phyloP scores from a whole-genome alignment of 2,113 vertebrate species.

The cat (Felis catus) region DNA sequence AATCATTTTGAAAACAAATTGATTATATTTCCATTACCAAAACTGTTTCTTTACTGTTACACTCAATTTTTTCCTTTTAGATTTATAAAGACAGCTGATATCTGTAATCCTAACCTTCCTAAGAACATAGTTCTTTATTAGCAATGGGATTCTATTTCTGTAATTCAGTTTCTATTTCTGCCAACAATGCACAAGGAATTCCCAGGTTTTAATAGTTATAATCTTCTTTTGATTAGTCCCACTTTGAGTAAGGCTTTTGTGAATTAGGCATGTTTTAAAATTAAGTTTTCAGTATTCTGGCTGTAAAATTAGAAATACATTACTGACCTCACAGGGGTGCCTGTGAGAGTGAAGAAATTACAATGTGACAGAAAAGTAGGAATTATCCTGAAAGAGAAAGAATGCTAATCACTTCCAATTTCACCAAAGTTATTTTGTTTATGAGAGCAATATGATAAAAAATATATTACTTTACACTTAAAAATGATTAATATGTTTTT shows the following conservation, averaged over 20 bases:
- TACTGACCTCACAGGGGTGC: neutral
- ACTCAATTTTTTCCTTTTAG: neutral
- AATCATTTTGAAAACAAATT: conserved; percentile 49
- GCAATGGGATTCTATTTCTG: neutral
- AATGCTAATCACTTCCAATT: conserved; percentile 23
- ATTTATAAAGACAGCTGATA: neutral
- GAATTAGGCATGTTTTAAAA: neutral
- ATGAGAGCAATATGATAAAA: neutral
- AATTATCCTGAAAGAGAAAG: conserved; percentile 19
- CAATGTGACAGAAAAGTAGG: neutral
- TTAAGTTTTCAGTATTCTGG: conserved; percentile 20
- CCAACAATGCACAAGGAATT: conserved; percentile 23
- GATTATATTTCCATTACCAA: conserved; percentile 12
- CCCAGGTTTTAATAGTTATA: neutral
- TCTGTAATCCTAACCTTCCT: neutral
- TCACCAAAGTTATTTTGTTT: neutral
- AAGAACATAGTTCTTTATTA: conserved; percentile 11
- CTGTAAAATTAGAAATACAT: neutral
- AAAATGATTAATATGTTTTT: conserved; percentile 45
- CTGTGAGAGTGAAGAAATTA: conserved; percentile 8
- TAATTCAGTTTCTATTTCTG: conserved; percentile 17
- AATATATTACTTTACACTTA: conserved; percentile 81
- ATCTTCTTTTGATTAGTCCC: neutral
- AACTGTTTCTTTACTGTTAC: neutral
- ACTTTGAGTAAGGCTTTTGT: neutral